These are phyloP conservation scores for Euplagia quadripunctaria DNA, from an alignment of 2,888 invertebrate genomes.

Conservation along the genomic window DNA sequence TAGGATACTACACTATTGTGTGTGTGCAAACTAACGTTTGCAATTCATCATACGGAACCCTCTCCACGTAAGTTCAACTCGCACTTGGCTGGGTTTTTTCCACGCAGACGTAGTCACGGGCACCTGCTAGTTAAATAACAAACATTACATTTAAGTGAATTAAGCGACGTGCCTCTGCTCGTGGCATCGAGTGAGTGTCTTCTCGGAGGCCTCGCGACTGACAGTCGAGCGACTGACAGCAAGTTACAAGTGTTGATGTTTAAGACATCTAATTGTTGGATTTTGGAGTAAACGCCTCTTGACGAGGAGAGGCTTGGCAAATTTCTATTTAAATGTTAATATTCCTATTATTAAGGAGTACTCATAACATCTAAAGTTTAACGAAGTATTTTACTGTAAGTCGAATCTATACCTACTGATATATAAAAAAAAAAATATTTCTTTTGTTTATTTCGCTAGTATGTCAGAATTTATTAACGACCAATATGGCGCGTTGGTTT, in stretches of 20 bases:
- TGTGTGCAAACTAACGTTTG: too few species aligned
- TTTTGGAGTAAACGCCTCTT: conserved; percentile 1
- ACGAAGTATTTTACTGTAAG: background rate
- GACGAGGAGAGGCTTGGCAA: background rate
- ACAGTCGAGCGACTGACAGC: background rate
- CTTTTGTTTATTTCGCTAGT: too few species aligned
- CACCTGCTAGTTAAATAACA: background rate
- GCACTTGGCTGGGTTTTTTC: too few species aligned
- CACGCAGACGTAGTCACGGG: background rate
- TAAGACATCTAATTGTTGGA: background rate
- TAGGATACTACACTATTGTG: too few species aligned
- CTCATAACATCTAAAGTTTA: background rate
- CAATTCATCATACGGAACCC: too few species aligned
- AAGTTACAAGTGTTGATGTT: background rate
- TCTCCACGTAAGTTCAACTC: too few species aligned
- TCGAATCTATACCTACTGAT: background rate
- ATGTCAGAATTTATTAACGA: too few species aligned
- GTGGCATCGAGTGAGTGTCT: conserved; percentile 1
- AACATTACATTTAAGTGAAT: conserved; percentile 9
- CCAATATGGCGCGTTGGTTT: too few species aligned
- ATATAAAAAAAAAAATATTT: too few species aligned
- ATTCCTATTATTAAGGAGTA: background rate
- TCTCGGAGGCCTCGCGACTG: too few species aligned
- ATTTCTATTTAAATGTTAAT: background rate
- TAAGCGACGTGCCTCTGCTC: background rate